Evolutionary conservation across 2,888 invertebrate genomes (phyloP), one percentile per base, ranked within the genome.

Genomic region (Temnothorax unifasciatus): DNA sequence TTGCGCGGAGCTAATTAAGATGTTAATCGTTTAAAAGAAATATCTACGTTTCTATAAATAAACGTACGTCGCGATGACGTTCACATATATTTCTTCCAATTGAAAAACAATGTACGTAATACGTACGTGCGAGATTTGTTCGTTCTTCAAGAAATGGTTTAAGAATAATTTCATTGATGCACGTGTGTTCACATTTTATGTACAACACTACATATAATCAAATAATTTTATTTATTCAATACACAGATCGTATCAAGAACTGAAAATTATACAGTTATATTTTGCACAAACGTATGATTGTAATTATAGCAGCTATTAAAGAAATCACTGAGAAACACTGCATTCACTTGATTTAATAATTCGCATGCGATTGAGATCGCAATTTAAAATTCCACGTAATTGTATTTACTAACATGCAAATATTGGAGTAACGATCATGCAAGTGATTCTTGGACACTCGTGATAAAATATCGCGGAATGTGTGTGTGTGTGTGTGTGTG

Each of bases 151-250:
- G 13, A 59, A 59, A 44, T 6, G 3, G 1, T 73, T 44, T 25
- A 8, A 44, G 13, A 66, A 25, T 15, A 8, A 15, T 63, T 63
- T n/a, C 8, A 29, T 71, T 21, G 9, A 57, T 18, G 9, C 11
- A 2, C 15, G 3, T 71, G 3, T 71, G 18, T 54, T 73, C 11
- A 25, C 18, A 54, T 54, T 25, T 15, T 9, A 38, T 18, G 15
- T n/a, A 18, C n/a, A 71, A 69, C 21, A 6, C 21, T 71, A 38
- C n/a, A 34, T n/a, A n/a, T 25, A 11, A 59, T 59, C 18, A 25
- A 47, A 66, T 44, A 66, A 66, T n/a, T 25, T 44, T 75, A 63
- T 34, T 74, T 59, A 5, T 47, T 75, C 5, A 15, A 34, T 63
- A 47, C 61, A 15, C 21, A 47, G 41, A 47, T 21, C 2, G 18